A percentile compares a stretch with the other conserved stretches of the same genome.
Conservation (phyloP, 2,888 invertebrate species). For the Eledone cirrhosa region DNA sequence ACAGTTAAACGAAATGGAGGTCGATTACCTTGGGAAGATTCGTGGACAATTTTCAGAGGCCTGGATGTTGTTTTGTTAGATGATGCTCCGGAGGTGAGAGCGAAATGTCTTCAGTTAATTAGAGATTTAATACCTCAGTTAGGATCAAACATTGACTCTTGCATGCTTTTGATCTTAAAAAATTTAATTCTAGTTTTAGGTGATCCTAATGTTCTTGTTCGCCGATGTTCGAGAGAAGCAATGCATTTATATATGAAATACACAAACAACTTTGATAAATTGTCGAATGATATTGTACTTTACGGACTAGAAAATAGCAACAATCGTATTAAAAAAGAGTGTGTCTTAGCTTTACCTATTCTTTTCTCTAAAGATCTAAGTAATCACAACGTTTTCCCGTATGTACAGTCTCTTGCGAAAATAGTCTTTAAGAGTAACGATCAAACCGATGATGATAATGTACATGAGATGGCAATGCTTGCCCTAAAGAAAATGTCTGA, state of each 20-base stretch:
- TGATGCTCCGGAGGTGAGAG: conserved; percentile 67
- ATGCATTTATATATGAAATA: conserved; percentile 68
- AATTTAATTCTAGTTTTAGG: conserved; percentile 65
- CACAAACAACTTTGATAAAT: conserved; percentile 65
- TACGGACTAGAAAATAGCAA: conserved; percentile 66
- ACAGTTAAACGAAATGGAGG: conserved; percentile 62
- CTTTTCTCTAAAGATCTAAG: conserved; percentile 67
- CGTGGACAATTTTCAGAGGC: conserved; percentile 62
- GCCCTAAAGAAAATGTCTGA: conserved; percentile 65
- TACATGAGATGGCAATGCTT: conserved; percentile 59
- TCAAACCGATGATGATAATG: conserved; percentile 57
- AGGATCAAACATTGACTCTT: conserved; percentile 63
- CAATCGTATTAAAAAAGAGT: conserved; percentile 62
- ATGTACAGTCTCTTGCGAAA: conserved; percentile 62
- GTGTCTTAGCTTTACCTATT: conserved; percentile 65
- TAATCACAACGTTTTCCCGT: conserved; percentile 64
- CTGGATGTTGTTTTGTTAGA: conserved; percentile 66
- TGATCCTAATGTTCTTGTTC: conserved; percentile 61
- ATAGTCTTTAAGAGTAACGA: conserved; percentile 49
- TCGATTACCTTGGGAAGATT: conserved; percentile 58
- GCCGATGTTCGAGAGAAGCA: conserved; percentile 67
- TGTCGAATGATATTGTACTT: conserved; percentile 64
- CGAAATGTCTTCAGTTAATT: conserved; percentile 66
- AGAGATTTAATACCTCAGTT: conserved; percentile 63
- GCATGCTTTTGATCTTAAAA: conserved; percentile 64